Evolutionary conservation across 1,140 invertebrate genomes (phyloP).

Genomic region (Drosophila sproati): DNA sequence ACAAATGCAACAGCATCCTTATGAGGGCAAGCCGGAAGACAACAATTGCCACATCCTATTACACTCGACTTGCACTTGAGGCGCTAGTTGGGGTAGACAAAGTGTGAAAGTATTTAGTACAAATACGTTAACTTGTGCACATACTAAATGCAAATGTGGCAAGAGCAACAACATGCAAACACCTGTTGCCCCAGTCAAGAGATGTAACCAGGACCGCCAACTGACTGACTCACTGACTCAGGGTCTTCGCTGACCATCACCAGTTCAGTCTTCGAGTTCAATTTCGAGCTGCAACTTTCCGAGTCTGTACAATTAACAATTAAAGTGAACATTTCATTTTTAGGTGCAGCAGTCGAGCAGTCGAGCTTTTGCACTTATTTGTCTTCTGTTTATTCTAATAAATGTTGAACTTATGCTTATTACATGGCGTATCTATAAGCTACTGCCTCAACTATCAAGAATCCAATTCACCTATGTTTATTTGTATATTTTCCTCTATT

Average conservation of each 20-base stretch:
- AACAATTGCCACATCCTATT: constrained; percentile 55
- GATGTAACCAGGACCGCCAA: constrained; percentile 6
- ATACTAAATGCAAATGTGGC: constrained; percentile 70
- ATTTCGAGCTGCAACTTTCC: background rate
- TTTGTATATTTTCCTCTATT: constrained; percentile 28
- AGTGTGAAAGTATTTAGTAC: constrained; percentile 80
- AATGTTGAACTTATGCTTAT: constrained; percentile 57
- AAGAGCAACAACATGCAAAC: constrained; percentile 53
- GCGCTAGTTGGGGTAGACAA: constrained; percentile 14
- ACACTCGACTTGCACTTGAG: constrained; percentile 20
- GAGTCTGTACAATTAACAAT: constrained; percentile 29
- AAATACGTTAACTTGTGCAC: constrained; percentile 63
- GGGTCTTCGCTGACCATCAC: background rate
- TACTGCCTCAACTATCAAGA: background rate
- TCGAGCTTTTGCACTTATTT: background rate
- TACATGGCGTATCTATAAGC: background rate
- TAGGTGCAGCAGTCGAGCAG: constrained; percentile 45
- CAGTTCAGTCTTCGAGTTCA: background rate
- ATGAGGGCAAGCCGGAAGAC: constrained; percentile 56
- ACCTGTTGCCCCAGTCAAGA: constrained; percentile 60
- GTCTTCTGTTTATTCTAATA: constrained; percentile 43
- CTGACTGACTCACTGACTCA: background rate
- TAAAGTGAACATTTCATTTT: constrained; percentile 21
- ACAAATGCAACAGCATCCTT: constrained; percentile 31
- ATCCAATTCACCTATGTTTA: constrained; percentile 5